Conservation (phyloP, 1,140 invertebrate species). For the Armadillidium nasatum region DNA sequence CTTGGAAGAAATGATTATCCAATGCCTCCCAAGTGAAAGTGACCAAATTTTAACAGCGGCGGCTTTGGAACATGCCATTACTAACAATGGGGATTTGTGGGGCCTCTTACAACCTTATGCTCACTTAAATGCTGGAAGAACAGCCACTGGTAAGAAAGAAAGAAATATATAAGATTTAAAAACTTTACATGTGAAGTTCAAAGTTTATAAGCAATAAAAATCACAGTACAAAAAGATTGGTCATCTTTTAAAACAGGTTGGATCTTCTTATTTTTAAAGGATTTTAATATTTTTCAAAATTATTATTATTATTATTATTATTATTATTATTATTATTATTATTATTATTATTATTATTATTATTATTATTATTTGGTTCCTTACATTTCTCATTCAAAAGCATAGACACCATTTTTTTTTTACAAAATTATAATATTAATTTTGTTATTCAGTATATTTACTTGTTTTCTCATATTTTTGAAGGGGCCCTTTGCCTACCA, state of each 20-base stretch:
- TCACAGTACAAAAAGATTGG: no score
- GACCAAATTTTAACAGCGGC: constrained; percentile 66
- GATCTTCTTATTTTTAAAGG: no score
- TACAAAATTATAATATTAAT: no score
- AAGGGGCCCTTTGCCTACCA: constrained; percentile 73
- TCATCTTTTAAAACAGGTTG: no score
- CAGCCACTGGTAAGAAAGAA: constrained; percentile 64
- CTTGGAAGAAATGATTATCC: constrained; percentile 74
- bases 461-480: constrained; percentile 24
- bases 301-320: not conserved
- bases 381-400: no score
- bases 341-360: not conserved
- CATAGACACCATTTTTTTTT: no score
- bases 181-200: no score
- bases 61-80: constrained; percentile 74
- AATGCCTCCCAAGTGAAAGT: constrained; percentile 64
- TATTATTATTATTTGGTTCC: no score
- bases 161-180: no score
- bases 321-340: constrained; percentile 5
- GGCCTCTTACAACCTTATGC: constrained; percentile 81
- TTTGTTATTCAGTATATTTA: not conserved
- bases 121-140: constrained; percentile 77
- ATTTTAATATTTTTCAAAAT: no score
- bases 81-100: constrained; percentile 80
- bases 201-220: no score